A percentile compares a stretch with the other conserved stretches of the same genome.
phyloP scores from a whole-genome alignment of 2,888 invertebrate genomes.

The Chymomyza caudatula region DNA sequence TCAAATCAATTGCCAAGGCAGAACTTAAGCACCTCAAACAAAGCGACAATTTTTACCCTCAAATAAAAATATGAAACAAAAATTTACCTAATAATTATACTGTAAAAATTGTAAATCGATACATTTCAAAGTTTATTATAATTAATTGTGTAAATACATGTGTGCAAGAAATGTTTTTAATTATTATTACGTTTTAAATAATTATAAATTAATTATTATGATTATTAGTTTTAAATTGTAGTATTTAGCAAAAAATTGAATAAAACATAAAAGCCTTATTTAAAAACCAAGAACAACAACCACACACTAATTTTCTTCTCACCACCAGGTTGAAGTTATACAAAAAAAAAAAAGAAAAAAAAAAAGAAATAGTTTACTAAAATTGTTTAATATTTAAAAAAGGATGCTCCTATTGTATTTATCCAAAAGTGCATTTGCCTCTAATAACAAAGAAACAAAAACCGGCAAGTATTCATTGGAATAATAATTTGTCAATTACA shows the following conservation, averaged over 20 bases:
- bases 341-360: too few relatives aligned
- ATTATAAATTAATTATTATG: conserved; percentile 58
- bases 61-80: conserved; percentile 6
- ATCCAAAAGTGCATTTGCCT: background rate
- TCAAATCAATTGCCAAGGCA: background rate
- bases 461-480: background rate
- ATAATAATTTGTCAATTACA: conserved; percentile 15
- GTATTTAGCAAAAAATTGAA: conserved; percentile 70
- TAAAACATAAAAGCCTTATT: conserved; percentile 62
- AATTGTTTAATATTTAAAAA: background rate
- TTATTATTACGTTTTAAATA: conserved; percentile 64
- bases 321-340: conserved; percentile 29
- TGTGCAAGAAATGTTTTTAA: conserved; percentile 50
- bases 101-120: conserved; percentile 3
- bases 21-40: conserved; percentile 7
- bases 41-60: conserved; percentile 11
- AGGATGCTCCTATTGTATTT: background rate
- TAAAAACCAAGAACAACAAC: conserved; percentile 43
- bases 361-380: background rate
- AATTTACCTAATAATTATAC: conserved; percentile 1
- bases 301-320: conserved; percentile 39
- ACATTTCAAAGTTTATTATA: conserved; percentile 11
- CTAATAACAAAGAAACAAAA: conserved; percentile 31
- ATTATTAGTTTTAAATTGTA: conserved; percentile 66
- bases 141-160: conserved; percentile 50